A percentile compares a stretch with the other conserved stretches of the same genome.
Evolutionary conservation across 2,797 vertebrate genomes (phyloP).

Genomic region (Pogonophryne albipinna): DNA sequence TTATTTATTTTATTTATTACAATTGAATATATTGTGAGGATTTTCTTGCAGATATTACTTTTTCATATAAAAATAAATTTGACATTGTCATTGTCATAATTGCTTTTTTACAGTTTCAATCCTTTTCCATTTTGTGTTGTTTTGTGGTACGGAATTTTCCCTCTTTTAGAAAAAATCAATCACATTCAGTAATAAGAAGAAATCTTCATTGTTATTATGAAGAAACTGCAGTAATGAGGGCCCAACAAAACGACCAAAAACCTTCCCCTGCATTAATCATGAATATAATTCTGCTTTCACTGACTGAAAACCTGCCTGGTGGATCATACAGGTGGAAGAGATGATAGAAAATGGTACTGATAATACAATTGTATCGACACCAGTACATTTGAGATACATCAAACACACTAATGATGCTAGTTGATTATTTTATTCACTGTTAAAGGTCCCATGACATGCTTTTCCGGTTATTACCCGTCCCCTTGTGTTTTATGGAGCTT

Average conservation of each 20-base stretch:
- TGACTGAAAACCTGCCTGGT: background rate
- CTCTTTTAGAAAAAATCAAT: background rate
- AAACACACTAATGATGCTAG: background rate
- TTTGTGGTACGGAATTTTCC: background rate
- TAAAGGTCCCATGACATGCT: no score
- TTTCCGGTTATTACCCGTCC: no score
- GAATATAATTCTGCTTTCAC: background rate
- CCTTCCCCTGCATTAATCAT: background rate
- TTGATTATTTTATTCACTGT: no score
- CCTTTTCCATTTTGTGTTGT: background rate
- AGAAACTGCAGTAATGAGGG: background rate
- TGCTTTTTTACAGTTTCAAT: background rate
- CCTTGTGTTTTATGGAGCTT: no score
- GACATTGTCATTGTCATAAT: background rate
- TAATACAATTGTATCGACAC: background rate
- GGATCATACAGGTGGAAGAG: background rate
- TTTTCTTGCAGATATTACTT: constrained; percentile 1
- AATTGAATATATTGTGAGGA: background rate
- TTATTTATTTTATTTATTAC: constrained; percentile 37
- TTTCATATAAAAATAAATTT: constrained; percentile 37
- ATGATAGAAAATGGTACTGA: background rate
- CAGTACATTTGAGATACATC: background rate
- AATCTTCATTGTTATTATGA: background rate
- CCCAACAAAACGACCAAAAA: background rate
- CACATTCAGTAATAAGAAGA: background rate